Conservation (phyloP, 35 echinoderm and acorn worm genomes). For the Strongylocentrotus purpuratus region DNA sequence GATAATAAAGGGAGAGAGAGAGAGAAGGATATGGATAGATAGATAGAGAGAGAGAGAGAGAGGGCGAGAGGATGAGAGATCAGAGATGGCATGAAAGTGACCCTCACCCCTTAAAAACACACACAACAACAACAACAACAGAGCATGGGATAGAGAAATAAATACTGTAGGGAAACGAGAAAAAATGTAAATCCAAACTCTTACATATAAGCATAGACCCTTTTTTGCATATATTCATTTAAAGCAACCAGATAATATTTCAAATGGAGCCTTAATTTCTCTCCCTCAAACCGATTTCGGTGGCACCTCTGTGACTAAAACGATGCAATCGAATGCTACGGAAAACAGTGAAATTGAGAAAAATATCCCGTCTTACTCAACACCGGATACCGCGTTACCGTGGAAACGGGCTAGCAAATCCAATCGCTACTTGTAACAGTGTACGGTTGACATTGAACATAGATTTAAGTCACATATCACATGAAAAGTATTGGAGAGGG, state of each 20-base stretch:
- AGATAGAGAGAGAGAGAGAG: too few species aligned
- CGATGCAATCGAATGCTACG: background rate
- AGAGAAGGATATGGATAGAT: too few species aligned
- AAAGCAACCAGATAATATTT: too few species aligned
- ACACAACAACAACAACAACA: too few species aligned
- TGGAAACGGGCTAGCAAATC: background rate
- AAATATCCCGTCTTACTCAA: background rate
- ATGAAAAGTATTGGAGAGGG: background rate
- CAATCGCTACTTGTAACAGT: background rate
- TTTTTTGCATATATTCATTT: too few species aligned
- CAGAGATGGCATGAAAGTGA: too few species aligned
- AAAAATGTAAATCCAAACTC: background rate
- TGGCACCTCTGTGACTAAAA: background rate
- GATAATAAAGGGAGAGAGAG: too few species aligned
- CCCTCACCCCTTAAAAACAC: too few species aligned
- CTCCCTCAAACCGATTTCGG: background rate
- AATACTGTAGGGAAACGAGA: background rate
- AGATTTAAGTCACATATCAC: background rate
- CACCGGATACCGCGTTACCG: background rate
- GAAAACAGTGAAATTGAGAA: background rate
- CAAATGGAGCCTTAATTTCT: too few species aligned
- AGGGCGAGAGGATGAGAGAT: too few species aligned
- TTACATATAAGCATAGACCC: too few species aligned
- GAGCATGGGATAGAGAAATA: background rate
- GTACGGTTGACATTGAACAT: background rate